Conservation (phyloP, 2,113 vertebrate species). For the Dicerorhinus sumatrensis region DNA sequence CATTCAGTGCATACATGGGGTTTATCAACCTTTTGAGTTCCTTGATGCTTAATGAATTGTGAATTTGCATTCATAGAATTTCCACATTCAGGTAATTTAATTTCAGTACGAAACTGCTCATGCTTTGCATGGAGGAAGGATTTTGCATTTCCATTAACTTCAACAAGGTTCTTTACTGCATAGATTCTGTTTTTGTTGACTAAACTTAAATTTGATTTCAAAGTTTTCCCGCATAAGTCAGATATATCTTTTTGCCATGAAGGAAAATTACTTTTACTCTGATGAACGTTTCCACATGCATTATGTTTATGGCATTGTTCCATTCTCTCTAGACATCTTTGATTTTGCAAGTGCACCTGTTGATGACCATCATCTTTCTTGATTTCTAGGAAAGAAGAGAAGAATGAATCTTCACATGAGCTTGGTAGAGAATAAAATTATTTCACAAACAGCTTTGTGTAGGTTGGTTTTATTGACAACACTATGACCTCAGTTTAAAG, state of each 20-base stretch:
- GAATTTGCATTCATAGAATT: slow-evolving; percentile 46
- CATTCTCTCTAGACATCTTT: slow-evolving; percentile 41
- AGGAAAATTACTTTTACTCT: slow-evolving; percentile 38
- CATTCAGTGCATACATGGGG: slow-evolving; percentile 66
- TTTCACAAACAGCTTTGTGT: neutral
- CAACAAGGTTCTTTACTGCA: neutral
- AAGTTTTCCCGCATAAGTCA: neutral
- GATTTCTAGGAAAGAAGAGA: slow-evolving; percentile 62
- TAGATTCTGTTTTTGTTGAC: neutral
- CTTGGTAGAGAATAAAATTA: slow-evolving; percentile 12
- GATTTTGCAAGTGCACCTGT: neutral
- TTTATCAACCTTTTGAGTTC: slow-evolving; percentile 52
- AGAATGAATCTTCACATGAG: neutral
- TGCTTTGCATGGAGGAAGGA: slow-evolving; percentile 4
- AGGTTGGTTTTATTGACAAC: neutral
- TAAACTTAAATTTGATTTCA: slow-evolving; percentile 41
- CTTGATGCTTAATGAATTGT: slow-evolving; percentile 48
- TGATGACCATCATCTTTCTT: neutral
- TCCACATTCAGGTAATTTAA: slow-evolving; percentile 33
- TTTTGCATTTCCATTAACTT: neutral
- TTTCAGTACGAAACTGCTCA: neutral
- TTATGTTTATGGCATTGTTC: neutral
- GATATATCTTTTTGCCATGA: slow-evolving; percentile 41
- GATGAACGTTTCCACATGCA: neutral
- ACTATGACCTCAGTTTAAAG: neutral